Evolutionary conservation across 2,888 invertebrate species (phyloP).

Genomic region (Drosophila monieri): DNA sequence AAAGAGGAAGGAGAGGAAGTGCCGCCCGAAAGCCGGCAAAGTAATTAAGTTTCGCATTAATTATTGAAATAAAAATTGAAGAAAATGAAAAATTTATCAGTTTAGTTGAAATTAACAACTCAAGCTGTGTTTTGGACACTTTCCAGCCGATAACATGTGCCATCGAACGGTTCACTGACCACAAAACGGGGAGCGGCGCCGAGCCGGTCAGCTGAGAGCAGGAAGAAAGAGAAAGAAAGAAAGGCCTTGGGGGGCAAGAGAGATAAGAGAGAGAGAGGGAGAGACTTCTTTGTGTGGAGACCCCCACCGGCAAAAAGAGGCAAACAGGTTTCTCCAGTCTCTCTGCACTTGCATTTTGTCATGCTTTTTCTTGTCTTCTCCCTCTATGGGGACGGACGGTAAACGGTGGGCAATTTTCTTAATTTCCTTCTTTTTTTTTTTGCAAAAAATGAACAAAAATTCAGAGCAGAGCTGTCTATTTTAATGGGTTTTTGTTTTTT

Average conservation of each 20-base stretch:
- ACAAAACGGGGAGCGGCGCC: slow-evolving; percentile 22
- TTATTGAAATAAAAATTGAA: slow-evolving; percentile 48
- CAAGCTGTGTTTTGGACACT: slow-evolving; percentile 43
- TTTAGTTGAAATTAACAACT: slow-evolving; percentile 49
- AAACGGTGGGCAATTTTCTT: slow-evolving; percentile 58
- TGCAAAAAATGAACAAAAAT: slow-evolving; percentile 33
- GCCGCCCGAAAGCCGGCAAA: slow-evolving; percentile 40
- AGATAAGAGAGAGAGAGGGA: not conserved
- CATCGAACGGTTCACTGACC: slow-evolving; percentile 64
- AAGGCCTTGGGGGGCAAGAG: not conserved
- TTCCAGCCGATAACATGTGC: slow-evolving; percentile 37
- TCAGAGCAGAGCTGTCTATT: slow-evolving; percentile 30
- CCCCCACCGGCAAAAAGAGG: slow-evolving; percentile 33
- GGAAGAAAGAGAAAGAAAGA: slow-evolving; percentile 8
- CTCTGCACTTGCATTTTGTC: slow-evolving; percentile 65
- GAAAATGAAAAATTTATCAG: slow-evolving; percentile 18
- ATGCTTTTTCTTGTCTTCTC: slow-evolving; percentile 59
- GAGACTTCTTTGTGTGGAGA: slow-evolving; percentile 25
- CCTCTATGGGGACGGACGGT: slow-evolving; percentile 16
- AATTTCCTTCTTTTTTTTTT: slow-evolving; percentile 20
- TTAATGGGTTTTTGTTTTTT: slow-evolving; percentile 10
- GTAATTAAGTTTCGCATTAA: slow-evolving; percentile 74
- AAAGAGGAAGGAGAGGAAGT: slow-evolving; percentile 21
- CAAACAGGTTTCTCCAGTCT: slow-evolving; percentile 59
- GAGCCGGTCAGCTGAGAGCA: slow-evolving; percentile 14